phyloP scores from a whole-genome alignment of 1,140 invertebrate species.

The Aphidius ervi region DNA sequence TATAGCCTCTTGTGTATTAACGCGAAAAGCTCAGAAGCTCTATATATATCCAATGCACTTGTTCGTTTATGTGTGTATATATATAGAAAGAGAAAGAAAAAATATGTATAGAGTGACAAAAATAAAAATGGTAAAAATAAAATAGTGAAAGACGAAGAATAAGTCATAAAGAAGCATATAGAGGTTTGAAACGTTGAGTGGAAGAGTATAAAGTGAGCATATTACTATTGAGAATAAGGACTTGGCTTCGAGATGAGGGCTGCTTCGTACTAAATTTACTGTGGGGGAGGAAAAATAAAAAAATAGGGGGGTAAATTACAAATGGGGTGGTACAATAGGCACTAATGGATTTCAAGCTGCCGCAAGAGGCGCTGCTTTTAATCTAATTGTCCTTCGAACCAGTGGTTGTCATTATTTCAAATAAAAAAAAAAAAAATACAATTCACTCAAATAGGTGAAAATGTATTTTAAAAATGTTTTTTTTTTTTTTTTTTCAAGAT shows the following conservation, averaged over 20 bases:
- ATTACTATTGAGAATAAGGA: slow-evolving; percentile 56
- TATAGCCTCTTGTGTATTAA: no score
- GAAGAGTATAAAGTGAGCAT: slow-evolving; percentile 52
- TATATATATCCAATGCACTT: no score
- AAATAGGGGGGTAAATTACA: slow-evolving; percentile 37
- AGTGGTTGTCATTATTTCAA: slow-evolving; percentile 21
- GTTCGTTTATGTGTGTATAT: no score
- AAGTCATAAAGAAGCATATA: slow-evolving; percentile 19
- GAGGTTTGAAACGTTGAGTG: slow-evolving; percentile 24
- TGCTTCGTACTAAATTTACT: slow-evolving; percentile 20
- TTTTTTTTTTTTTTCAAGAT: background rate
- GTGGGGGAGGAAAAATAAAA: slow-evolving; percentile 22
- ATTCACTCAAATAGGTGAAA: no score
- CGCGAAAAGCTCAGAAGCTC: no score
- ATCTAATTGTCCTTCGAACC: slow-evolving; percentile 52
- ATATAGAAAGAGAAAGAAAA: background rate
- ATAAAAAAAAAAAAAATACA: background rate
- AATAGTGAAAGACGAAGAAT: slow-evolving; percentile 24
- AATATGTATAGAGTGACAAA: slow-evolving; percentile 10
- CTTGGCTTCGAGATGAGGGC: slow-evolving; percentile 48
- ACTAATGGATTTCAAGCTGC: slow-evolving; percentile 55
- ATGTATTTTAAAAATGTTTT: no score
- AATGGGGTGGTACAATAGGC: slow-evolving; percentile 54
- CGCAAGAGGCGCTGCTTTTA: slow-evolving; percentile 55
- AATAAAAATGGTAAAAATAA: slow-evolving; percentile 25